Base-by-base conservation (phyloP, 1,140 invertebrate species). In the Stratiolaelaps scimitus region DNA sequence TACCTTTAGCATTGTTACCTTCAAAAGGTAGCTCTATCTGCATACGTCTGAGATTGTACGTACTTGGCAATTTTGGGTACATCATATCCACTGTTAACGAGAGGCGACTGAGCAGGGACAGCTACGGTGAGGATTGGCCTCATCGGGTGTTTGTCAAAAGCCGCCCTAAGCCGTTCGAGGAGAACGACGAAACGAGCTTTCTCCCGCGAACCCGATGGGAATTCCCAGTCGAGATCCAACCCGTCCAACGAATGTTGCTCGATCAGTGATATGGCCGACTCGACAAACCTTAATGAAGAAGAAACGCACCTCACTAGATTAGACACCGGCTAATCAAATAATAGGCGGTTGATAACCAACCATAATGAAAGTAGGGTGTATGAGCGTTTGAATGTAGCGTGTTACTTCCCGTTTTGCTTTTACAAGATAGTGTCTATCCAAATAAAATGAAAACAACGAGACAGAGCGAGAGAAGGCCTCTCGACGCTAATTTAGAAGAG, bases 201-300 rank as follows among this genome's bases (percentile, higher is more conserved):
- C 20, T 60, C 69, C 80, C 80, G 72, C 84, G 81, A 26, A 78
- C 82, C 76, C 1, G 78, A 80, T 15, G 89, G 88, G 74, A 89
- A 91, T 74, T 92, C 88, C 87, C 87, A 89, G 71, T 91, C 87
- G 43, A 89, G 72, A 74, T 91, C 87, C 13, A 89, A 75, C 23
- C 88, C 88, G 77, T 89, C 86, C 19, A 89, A 75, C 65, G 76
- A 76, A 70, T 82, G 82, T 7, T 74, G 74, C 67, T 78, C 77
- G 15, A 60, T 60, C 53, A 60, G 34, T 10, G 53, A 15, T 26
- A 60, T 26, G 1, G 53, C 23, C 26, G 53, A 60, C 2, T 26
- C 17, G 15, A 60, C 53, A 19, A 60, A 60, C 26, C 53, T 60
- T 26, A 20, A 60, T 29, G 2, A 6, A 15, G 53, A 34, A 60